phyloP scores from a whole-genome alignment of 1,140 invertebrate genomes.

The Aphelenchoides fujianensis region DNA sequence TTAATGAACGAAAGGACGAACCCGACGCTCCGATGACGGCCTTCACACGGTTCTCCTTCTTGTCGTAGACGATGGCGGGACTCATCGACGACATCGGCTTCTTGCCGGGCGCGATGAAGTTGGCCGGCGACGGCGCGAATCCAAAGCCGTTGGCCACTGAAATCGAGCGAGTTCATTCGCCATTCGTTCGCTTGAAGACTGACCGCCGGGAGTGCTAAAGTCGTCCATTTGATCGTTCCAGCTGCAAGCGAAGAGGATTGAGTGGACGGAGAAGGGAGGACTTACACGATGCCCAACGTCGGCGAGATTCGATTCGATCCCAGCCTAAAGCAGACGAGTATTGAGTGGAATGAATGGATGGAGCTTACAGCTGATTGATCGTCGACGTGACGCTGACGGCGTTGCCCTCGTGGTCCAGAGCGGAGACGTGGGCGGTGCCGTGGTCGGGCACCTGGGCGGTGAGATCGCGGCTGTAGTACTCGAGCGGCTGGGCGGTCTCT shows the following conservation, averaged over 20 bases:
- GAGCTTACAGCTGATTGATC: constrained; percentile 76
- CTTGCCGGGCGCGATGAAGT: constrained; percentile 76
- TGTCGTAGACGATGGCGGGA: constrained; percentile 78
- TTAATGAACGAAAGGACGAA: no score
- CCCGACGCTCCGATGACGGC: constrained; percentile 18
- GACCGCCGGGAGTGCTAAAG: no score
- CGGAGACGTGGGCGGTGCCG: constrained; percentile 84
- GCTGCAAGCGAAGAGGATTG: no score
- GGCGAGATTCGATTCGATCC: constrained; percentile 64
- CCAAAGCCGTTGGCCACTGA: constrained; percentile 71
- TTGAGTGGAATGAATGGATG: no score
- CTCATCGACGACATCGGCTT: constrained; percentile 75
- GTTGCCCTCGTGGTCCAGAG: constrained; percentile 80
- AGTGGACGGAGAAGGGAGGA: no score
- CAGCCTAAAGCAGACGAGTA: constrained; percentile 61
- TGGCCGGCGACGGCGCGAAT: constrained; percentile 72
- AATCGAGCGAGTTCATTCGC: no score
- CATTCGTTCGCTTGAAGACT: no score
- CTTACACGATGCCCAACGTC: constrained; percentile 80
- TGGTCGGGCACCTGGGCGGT: constrained; percentile 53
- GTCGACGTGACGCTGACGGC: constrained; percentile 87
- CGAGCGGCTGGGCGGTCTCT: constrained; percentile 42
- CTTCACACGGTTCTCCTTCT: constrained; percentile 7
- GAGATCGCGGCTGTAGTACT: constrained; percentile 50
- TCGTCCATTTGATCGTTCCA: constrained; percentile 78